These are phyloP conservation scores for Drosophila testacea DNA, from an alignment of 2,888 invertebrate genomes.

Conservation along the genomic window DNA sequence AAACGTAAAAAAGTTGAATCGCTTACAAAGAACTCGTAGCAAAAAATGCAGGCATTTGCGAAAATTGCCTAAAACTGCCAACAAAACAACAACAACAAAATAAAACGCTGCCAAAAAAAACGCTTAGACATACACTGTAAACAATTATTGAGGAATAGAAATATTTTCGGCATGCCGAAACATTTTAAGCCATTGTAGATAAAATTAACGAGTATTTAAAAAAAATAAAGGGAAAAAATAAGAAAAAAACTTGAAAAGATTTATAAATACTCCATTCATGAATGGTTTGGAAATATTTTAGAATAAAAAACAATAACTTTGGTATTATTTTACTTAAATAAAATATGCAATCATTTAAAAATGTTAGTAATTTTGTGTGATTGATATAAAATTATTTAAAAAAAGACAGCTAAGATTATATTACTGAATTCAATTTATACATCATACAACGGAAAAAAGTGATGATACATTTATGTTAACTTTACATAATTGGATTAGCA, in stretches of 20 bases:
- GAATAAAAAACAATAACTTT: no score
- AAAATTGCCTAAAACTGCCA: slow-evolving; percentile 31
- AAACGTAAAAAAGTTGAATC: slow-evolving; percentile 21
- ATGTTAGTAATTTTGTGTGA: no score
- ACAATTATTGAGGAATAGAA: slow-evolving; percentile 14
- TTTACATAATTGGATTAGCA: neutral
- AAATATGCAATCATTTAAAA: no score
- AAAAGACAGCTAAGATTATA: no score
- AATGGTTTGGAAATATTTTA: no score
- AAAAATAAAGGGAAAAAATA: neutral
- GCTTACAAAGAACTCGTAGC: slow-evolving; percentile 17
- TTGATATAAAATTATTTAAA: no score
- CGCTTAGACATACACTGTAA: slow-evolving; percentile 62
- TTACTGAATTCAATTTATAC: no score
- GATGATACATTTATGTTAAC: neutral
- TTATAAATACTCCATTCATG: no score
- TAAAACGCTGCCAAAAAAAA: slow-evolving; percentile 38
- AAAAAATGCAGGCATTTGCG: slow-evolving; percentile 44
- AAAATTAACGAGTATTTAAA: neutral
- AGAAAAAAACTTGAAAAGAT: neutral
- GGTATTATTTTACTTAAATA: no score
- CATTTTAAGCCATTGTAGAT: slow-evolving; percentile 3
- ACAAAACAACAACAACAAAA: slow-evolving; percentile 22
- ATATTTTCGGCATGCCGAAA: neutral
- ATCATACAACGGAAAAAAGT: no score